Evolutionary conservation across 2,797 vertebrate species (phyloP).

Genomic region (Jordanella pulchra): DNA sequence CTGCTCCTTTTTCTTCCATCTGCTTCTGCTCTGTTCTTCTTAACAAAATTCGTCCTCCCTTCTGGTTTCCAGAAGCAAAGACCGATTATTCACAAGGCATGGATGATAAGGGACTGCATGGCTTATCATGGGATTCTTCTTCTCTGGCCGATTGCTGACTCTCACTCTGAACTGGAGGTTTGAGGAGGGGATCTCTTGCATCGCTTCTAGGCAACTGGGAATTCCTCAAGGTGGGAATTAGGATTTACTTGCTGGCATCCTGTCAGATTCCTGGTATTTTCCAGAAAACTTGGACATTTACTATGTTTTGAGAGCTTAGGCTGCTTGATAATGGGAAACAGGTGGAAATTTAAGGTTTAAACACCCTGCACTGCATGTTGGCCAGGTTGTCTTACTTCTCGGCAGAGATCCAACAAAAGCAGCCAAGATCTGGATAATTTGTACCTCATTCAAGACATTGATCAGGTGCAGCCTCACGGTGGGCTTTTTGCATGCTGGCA

Average conservation of each 20-base stretch:
- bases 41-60: conserved; percentile 8
- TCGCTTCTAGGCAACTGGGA: conserved; percentile 38
- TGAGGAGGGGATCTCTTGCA: conserved; percentile 28
- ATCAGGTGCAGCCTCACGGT: conserved; percentile 8
- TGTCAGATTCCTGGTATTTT: neutral
- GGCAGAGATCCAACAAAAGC: conserved; percentile 45
- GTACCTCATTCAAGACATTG: conserved; percentile 10
- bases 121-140: conserved; percentile 28
- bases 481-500: neutral
- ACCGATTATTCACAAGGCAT: conserved; percentile 44
- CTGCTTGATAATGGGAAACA: conserved; percentile 38
- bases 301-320: conserved; percentile 20
- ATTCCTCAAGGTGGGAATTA: conserved; percentile 37
- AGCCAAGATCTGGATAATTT: conserved; percentile 29
- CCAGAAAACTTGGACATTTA: conserved; percentile 21
- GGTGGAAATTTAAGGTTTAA: conserved; percentile 46
- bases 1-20: conserved; percentile 40
- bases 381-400: conserved; percentile 30
- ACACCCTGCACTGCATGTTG: conserved; percentile 30
- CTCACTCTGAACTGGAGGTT: conserved; percentile 30
- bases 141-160: conserved; percentile 25
- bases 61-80: conserved; percentile 33
- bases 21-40: conserved; percentile 7
- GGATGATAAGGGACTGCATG: conserved; percentile 27
- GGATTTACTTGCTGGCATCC: conserved; percentile 35